Base-by-base conservation (phyloP, 2,113 vertebrate species). In the Strix uralensis region DNA sequence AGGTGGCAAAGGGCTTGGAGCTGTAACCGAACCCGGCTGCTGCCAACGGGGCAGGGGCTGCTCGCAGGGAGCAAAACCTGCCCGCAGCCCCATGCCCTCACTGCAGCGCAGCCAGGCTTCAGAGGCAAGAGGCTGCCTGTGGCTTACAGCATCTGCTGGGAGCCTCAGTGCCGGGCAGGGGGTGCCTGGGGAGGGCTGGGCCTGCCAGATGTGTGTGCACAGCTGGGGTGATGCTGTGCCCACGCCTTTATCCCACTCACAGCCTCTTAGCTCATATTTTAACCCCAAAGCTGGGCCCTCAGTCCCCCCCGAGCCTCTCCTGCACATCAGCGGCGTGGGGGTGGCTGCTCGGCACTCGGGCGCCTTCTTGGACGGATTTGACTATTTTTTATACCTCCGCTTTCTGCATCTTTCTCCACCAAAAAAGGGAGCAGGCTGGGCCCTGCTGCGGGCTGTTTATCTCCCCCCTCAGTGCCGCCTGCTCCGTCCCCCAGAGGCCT, bases 61-160 rank as follows among this genome's bases (percentile, higher is more conserved):
- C 81, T 66, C 21, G 2, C 7, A 2, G 17, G 69, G 47, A 59
- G 25, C 15, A 32, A 59, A 34, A 13, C 59, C 55, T 13, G 34
- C 1, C 49, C 4, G 0, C 0, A 27, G 11, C 74, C 40, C 86
- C 17, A 1, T 15, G 52, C 32, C 80, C 52, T 34, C 27, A 1
- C 73, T 38, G 44, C 27, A 23, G 49, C 73, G 21, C 3, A 1
- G 86, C n/a, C 83, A 36, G 83, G 46, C 46, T 57, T 54, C 8
- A 83, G 51, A 65, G 81, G n/a, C 15, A 22, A 34, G 74, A 84
- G 40, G 55, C 89, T 70, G 86, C 66, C 46, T 63, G 59, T 18
- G 82, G 63, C 49, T 70, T 42, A 30, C 42, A 1, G 90, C 93
- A 61, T 63, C 88, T 69, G 52, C 92, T 22, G 82, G 78, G 63